These are phyloP conservation scores for Tupiocoris notatus DNA, from an alignment of 2,888 invertebrate genomes.

Conservation along the genomic window DNA sequence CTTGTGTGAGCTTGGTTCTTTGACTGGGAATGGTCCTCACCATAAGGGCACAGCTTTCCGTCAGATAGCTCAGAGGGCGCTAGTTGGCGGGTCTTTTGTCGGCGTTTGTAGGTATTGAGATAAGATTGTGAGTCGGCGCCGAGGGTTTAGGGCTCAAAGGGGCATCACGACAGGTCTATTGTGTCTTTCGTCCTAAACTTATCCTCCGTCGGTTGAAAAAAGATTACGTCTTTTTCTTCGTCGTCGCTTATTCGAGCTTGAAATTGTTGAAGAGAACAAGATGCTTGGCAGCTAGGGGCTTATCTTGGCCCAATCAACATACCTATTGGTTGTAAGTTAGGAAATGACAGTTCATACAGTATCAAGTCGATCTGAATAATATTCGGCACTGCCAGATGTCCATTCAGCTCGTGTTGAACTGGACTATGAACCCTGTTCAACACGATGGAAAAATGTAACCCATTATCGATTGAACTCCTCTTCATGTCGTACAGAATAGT, in stretches of 20 bases:
- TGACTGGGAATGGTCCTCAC: background rate
- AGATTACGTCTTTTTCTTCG: background rate
- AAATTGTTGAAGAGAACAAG: background rate
- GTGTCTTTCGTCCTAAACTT: constrained; percentile 9
- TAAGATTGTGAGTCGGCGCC: constrained; percentile 15
- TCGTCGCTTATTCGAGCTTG: background rate
- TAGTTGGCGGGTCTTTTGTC: constrained; percentile 11
- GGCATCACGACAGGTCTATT: constrained; percentile 26
- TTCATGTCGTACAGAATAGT: too few relatives aligned
- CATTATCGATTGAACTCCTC: too few relatives aligned
- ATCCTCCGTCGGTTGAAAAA: background rate
- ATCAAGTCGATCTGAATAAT: background rate
- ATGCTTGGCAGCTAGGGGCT: background rate
- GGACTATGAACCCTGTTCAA: too few relatives aligned
- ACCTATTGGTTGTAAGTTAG: background rate
- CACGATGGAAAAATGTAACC: too few relatives aligned
- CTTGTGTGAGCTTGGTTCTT: background rate
- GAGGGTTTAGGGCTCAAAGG: constrained; percentile 13
- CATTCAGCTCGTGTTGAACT: too few relatives aligned
- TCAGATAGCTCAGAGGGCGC: constrained; percentile 16
- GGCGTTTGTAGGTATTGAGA: constrained; percentile 17
- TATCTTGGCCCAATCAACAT: background rate
- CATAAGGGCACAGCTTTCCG: background rate
- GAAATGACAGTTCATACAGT: background rate
- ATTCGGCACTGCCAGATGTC: background rate